Conservation (phyloP, 2,113 vertebrate genomes). For the Phylloscopus trochiloides region DNA sequence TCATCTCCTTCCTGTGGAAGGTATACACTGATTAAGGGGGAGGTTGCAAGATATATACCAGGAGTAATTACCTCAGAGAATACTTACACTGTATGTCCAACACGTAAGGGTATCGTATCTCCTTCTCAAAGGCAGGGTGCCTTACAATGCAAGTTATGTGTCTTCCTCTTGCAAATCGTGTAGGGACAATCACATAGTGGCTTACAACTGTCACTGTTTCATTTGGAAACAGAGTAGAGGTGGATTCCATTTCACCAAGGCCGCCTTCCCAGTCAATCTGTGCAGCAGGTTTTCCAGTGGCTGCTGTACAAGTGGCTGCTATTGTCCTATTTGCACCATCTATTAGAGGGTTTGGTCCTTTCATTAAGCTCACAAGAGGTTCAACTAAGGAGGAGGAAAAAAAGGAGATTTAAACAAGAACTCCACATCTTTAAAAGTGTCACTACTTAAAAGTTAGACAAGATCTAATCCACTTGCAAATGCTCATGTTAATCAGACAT, state of each 20-base stretch:
- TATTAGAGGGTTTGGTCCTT: slow-evolving; percentile 82
- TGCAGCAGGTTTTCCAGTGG: slow-evolving; percentile 89
- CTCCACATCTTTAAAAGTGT: background rate
- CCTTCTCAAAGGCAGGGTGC: slow-evolving; percentile 88
- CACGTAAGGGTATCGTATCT: slow-evolving; percentile 82
- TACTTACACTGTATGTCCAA: slow-evolving; percentile 94
- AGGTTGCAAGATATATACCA: background rate
- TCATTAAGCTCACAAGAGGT: slow-evolving; percentile 88
- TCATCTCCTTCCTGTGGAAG: background rate
- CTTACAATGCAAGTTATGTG: slow-evolving; percentile 88
- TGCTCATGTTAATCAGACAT: background rate
- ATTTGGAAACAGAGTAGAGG: slow-evolving; percentile 78
- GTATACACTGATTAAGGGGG: background rate
- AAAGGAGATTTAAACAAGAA: background rate
- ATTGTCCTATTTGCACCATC: slow-evolving; percentile 85
- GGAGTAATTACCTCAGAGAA: background rate
- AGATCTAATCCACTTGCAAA: background rate
- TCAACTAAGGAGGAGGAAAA: slow-evolving; percentile 77
- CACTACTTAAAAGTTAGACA: background rate
- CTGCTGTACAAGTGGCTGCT: slow-evolving; percentile 91
- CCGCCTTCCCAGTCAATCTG: slow-evolving; percentile 89
- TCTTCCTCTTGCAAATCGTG: slow-evolving; percentile 85
- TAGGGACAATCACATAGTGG: slow-evolving; percentile 84
- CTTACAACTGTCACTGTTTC: slow-evolving; percentile 84
- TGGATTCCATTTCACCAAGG: slow-evolving; percentile 80